These are phyloP conservation scores for Lamellibrachia columna DNA, from an alignment of 2,888 invertebrate genomes.

Conservation along the genomic window DNA sequence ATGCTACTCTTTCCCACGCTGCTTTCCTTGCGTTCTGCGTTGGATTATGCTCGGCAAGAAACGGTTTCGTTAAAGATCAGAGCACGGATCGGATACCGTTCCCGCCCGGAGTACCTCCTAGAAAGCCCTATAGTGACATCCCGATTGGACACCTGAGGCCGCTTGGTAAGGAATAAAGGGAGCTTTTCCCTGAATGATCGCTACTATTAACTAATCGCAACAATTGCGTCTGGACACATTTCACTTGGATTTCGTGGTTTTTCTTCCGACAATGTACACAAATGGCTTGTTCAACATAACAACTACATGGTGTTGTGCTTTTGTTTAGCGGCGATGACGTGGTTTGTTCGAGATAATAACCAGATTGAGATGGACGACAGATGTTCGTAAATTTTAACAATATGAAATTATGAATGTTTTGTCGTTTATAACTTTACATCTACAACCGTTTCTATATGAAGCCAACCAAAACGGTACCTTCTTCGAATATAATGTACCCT, in stretches of 20 bases:
- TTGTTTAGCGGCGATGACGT: neutral
- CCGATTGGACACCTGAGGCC: constrained; percentile 62
- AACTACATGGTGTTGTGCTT: neutral
- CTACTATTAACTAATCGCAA: neutral
- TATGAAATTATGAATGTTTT: too few species aligned
- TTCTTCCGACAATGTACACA: neutral
- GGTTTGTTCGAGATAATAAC: neutral
- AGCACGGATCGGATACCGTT: constrained; percentile 51
- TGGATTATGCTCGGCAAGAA: constrained; percentile 30
- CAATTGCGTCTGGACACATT: neutral
- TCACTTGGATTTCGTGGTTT: neutral
- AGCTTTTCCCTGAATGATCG: neutral
- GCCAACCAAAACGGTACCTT: too few species aligned
- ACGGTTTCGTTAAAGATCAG: constrained; percentile 56
- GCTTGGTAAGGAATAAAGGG: constrained; percentile 49
- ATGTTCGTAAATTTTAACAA: too few species aligned
- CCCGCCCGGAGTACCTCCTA: constrained; percentile 45
- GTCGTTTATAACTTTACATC: too few species aligned
- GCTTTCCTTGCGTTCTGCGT: neutral
- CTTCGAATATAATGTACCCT: too few species aligned
- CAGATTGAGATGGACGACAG: too few species aligned
- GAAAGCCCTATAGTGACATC: constrained; percentile 41
- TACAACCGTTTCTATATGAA: too few species aligned
- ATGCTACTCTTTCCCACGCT: neutral
- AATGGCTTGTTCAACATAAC: neutral